phyloP scores from a whole-genome alignment of 2,113 vertebrate genomes.

The Acanthisitta chloris region DNA sequence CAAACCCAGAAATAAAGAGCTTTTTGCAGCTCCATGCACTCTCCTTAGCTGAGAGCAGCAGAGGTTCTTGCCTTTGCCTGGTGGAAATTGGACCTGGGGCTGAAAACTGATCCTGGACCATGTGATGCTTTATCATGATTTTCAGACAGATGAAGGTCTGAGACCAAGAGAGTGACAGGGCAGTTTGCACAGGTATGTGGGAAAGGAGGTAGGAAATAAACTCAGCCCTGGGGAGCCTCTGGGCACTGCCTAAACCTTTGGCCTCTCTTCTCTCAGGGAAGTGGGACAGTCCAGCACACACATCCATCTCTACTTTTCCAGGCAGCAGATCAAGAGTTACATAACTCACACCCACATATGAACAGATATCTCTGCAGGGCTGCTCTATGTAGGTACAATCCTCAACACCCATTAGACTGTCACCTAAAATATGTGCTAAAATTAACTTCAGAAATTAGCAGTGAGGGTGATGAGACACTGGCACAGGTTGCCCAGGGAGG shows the following conservation, averaged over 20 bases:
- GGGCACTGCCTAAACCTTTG: not conserved
- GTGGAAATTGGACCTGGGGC: too few relatives aligned
- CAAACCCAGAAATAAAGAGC: not conserved
- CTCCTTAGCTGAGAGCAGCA: not conserved
- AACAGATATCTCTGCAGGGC: not conserved
- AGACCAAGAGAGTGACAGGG: not conserved
- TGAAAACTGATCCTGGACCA: not conserved
- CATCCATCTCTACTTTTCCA: rapidly evolving
- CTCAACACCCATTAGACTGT: constrained; percentile 44
- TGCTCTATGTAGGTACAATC: not conserved
- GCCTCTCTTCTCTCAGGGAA: not conserved
- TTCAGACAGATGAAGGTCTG: not conserved
- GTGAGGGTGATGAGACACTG: not conserved
- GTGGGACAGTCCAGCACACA: not conserved
- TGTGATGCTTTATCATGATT: rapidly evolving
- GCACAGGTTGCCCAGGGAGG: not conserved
- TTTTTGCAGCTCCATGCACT: not conserved
- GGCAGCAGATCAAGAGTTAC: not conserved
- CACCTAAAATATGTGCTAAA: constrained; percentile 12
- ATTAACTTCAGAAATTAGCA: not conserved
- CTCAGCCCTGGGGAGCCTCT: rapidly evolving
- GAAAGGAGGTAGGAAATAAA: not conserved
- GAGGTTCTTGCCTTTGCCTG: not conserved
- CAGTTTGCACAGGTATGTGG: not conserved
- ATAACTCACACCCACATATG: not conserved